These are phyloP conservation scores for Bucco capensis DNA, from an alignment of 2,113 vertebrate species.

Conservation along the genomic window DNA sequence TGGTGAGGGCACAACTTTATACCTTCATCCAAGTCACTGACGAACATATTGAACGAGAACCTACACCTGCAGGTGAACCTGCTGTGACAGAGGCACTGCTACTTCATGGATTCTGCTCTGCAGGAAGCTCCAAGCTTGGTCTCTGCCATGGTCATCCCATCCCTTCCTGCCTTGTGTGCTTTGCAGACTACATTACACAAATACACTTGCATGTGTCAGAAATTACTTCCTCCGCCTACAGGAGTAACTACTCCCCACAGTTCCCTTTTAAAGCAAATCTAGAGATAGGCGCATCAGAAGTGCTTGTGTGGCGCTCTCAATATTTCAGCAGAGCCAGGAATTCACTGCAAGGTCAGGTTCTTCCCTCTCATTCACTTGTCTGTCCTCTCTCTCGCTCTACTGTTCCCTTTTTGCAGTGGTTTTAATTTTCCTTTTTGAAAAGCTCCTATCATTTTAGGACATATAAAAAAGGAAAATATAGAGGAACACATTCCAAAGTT, in stretches of 20 bases:
- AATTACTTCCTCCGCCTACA: neutral
- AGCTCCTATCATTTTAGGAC: neutral
- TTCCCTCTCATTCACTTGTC: neutral
- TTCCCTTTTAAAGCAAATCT: neutral
- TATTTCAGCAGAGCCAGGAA: neutral
- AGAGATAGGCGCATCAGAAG: neutral
- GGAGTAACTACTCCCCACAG: neutral
- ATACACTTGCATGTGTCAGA: neutral
- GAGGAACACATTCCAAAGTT: neutral
- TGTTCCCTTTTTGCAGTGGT: neutral
- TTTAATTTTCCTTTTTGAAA: neutral
- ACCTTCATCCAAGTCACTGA: no score
- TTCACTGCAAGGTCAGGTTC: neutral
- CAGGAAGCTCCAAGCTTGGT: neutral
- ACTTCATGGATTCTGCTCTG: neutral
- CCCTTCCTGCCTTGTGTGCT: neutral
- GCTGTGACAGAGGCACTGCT: neutral
- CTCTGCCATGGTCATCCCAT: neutral
- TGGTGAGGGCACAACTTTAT: no score
- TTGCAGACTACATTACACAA: neutral
- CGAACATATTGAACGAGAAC: no score
- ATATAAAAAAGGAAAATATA: neutral
- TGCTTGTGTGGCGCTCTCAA: neutral
- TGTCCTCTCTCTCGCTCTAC: no score
- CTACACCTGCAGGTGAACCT: rapidly evolving